Base-by-base conservation (phyloP, 1,140 invertebrate genomes). In the Pararge aegeria region DNA sequence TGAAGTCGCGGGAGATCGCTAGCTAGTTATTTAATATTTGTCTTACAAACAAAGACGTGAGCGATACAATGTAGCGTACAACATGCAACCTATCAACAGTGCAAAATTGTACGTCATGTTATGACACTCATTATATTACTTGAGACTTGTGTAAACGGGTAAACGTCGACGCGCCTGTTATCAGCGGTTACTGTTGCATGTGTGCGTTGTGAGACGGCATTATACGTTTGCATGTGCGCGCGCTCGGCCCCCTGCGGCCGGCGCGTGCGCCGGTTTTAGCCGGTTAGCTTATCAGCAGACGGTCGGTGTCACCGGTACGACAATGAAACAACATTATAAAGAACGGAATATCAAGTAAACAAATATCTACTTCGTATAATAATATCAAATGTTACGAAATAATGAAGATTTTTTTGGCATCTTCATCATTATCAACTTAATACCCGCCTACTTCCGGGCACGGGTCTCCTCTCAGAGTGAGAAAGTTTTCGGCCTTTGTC, bases 181-280 rank as follows among this genome's bases (percentile, higher is more conserved):
- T 87, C 82, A 78, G 65, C 6, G 2, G 15, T 15, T 60, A 48
- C n/a, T 18, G n/a, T 20, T 61, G 66, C 62, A 49, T 68, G 63
- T 46, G 50, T 52, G 70, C 44, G 62, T 68, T 10, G 65, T 61
- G 64, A 51, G 52, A 51, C 34, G 30, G 54, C 16, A 42, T 5
- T 49, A 54, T 50, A 38, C 49, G 59, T n/a, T 24, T 38, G 55
- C 51, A 44, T 66, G 60, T 44, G 70, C 65, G 70, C 38, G 73
- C 70, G 68, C 44, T 9, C 71, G 84, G 84, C 82, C 82, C 80
- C 82, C 82, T 80, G 80, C 80, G 82, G 76, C 66, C 77, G 79
- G 54, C 70, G 62, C 71, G 69, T 49, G 66, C 71, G 62, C 66
- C 66, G 70, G 81, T 84, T 79, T 29, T 13, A 71, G 49, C 75